Conservation (phyloP, 2,888 invertebrate species). For the Balanococcus diminutus region DNA sequence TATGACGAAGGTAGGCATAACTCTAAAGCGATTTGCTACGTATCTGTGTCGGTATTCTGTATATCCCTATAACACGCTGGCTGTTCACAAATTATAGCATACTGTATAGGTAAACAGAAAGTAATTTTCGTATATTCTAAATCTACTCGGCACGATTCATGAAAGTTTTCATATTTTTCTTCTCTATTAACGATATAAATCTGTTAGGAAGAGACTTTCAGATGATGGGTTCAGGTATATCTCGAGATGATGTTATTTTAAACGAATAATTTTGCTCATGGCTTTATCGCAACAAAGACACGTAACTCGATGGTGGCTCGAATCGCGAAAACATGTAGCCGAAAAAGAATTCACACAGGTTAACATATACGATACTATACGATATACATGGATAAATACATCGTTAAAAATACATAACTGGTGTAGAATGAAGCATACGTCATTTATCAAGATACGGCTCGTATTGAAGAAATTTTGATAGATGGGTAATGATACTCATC, state of each 20-base stretch:
- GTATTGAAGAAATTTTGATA: slow-evolving; percentile 30
- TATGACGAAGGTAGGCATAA: neutral
- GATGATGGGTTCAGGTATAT: neutral
- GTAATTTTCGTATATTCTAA: neutral
- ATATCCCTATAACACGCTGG: neutral
- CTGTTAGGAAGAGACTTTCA: neutral
- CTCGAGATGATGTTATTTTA: neutral
- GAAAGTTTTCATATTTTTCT: neutral
- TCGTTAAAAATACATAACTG: slow-evolving; percentile 40
- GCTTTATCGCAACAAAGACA: neutral
- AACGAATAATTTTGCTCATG: neutral
- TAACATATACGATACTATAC: slow-evolving; percentile 10
- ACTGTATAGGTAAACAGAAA: neutral
- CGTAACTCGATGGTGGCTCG: neutral
- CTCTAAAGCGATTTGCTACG: neutral
- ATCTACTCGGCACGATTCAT: neutral
- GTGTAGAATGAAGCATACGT: neutral
- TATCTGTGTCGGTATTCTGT: neutral
- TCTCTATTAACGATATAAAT: neutral
- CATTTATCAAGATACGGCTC: slow-evolving; percentile 34
- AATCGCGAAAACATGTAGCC: neutral
- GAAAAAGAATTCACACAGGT: neutral
- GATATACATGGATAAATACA: slow-evolving; percentile 14
- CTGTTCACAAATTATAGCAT: neutral
- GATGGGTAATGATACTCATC: slow-evolving; percentile 36